A percentile compares a stretch with the other conserved stretches of the same genome.
Evolutionary conservation across 2,797 vertebrate species (phyloP).

Genomic region (Sciaenops ocellatus): DNA sequence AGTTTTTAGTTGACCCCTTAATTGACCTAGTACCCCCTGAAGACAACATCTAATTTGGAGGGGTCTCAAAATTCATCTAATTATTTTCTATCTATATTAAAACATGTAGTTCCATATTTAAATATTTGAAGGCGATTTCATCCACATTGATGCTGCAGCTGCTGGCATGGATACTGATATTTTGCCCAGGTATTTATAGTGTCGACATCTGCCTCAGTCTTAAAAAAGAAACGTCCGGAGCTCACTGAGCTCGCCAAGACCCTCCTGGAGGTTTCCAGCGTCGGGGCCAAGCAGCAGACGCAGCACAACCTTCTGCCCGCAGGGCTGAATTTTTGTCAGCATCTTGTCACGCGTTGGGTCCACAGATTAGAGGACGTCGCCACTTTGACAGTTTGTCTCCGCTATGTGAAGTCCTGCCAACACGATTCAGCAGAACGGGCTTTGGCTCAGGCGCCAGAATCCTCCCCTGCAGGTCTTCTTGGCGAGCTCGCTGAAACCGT

Average conservation of each 20-base stretch:
- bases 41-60: too few species aligned
- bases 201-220: not conserved
- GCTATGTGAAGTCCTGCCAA: conserved; percentile 21
- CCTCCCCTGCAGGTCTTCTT: conserved; percentile 23
- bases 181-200: not conserved
- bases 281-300: not conserved
- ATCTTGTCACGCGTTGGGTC: conserved; percentile 1
- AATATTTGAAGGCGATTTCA: not conserved
- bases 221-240: not conserved
- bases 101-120: too few species aligned
- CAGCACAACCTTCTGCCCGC: not conserved
- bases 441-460: conserved; percentile 22
- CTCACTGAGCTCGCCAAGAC: not conserved
- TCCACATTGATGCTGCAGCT: not conserved
- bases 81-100: too few species aligned
- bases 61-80: too few species aligned
- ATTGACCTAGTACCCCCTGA: too few species aligned
- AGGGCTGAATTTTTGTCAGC: not conserved
- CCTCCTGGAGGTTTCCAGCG: not conserved
- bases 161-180: not conserved
- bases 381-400: conserved; percentile 28
- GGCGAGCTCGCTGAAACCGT: not conserved
- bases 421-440: conserved; percentile 7
- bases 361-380: not conserved
- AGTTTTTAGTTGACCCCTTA: too few species aligned